Evolutionary conservation across 2,797 vertebrate genomes (phyloP).

Genomic region (Molossus alvarezi): DNA sequence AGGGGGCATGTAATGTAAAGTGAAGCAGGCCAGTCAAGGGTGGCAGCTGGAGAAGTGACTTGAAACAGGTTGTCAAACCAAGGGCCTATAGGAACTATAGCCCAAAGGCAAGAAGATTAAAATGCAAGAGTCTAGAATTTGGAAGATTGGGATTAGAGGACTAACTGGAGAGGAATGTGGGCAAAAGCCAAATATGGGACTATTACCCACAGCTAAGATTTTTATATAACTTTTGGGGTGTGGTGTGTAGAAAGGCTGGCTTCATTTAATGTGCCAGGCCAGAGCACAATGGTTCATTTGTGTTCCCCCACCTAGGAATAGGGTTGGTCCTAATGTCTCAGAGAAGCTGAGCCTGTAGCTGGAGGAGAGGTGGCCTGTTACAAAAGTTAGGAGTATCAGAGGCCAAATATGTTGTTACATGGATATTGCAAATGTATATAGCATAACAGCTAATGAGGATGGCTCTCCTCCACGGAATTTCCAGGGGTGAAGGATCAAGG

Average conservation of each 20-base stretch:
- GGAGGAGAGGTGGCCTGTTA: neutral
- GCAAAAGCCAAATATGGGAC: constrained; percentile 24
- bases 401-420: neutral
- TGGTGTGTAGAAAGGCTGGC: neutral
- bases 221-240: neutral
- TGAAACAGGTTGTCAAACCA: constrained; percentile 53
- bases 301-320: neutral
- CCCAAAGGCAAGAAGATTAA: constrained; percentile 38
- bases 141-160: neutral
- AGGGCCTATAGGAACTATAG: neutral
- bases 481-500: neutral
- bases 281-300: neutral
- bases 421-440: neutral
- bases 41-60: constrained; percentile 18
- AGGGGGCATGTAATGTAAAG: neutral
- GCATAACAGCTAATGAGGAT: neutral
- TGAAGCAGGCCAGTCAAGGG: constrained; percentile 13
- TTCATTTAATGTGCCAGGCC: neutral
- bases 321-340: neutral
- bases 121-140: constrained; percentile 11
- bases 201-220: constrained; percentile 2
- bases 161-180: neutral
- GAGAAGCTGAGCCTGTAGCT: constrained; percentile 15
- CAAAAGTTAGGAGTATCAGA: constrained; percentile 32
- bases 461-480: neutral